Conservation (phyloP, 2,797 vertebrate species). For the Diplodus sargus region DNA sequence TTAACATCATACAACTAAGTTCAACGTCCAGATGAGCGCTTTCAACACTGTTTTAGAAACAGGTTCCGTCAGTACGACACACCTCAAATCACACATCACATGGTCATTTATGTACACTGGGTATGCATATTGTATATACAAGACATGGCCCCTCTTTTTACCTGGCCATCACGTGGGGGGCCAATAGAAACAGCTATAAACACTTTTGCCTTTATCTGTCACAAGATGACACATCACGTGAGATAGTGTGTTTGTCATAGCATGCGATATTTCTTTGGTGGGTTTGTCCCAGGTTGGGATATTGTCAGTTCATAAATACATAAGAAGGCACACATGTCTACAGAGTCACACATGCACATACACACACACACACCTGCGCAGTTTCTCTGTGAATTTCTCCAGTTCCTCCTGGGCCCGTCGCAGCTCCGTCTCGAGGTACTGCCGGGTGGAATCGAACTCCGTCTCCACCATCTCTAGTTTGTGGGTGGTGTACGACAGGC, state of each 20-base stretch:
- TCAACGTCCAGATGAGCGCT: too few relatives aligned
- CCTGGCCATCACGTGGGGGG: too few relatives aligned
- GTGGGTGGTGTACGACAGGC: conserved; percentile 93
- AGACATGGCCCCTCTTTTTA: not conserved
- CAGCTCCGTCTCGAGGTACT: conserved; percentile 96
- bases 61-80: too few relatives aligned
- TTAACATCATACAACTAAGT: not conserved
- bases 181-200: not conserved
- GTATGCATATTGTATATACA: too few relatives aligned
- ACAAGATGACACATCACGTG: not conserved
- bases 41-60: too few relatives aligned
- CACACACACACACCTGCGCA: conserved; percentile 92
- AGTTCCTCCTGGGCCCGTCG: conserved; percentile 95
- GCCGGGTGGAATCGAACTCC: conserved; percentile 95
- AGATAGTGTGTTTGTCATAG: not conserved
- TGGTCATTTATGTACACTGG: too few relatives aligned
- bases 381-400: conserved; percentile 96
- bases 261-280: not conserved
- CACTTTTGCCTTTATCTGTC: not conserved
- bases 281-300: not conserved
- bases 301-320: not conserved
- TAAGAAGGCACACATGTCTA: not conserved
- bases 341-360: conserved; percentile 55
- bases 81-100: too few relatives aligned
- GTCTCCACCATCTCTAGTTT: conserved; percentile 96